Conservation (phyloP, 2,797 vertebrate species). For the Ptychobarbus kaznakovi region DNA sequence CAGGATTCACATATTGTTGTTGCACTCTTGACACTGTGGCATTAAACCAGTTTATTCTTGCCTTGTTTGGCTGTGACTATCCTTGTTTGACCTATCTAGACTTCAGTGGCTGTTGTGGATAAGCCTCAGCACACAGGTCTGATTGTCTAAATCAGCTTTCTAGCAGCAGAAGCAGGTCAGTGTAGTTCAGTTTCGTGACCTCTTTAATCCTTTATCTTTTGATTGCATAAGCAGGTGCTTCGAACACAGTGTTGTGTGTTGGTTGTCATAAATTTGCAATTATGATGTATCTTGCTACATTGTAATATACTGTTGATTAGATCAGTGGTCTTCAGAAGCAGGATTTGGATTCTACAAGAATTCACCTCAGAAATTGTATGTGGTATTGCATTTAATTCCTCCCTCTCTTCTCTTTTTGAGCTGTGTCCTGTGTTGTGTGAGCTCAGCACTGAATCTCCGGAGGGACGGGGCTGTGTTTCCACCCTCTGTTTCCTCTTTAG, state of each 20-base stretch:
- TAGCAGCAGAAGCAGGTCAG: constrained; percentile 13
- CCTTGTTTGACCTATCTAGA: constrained; percentile 2
- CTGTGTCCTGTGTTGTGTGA: constrained; percentile 11
- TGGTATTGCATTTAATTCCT: not conserved
- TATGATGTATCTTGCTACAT: not conserved
- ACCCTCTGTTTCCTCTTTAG: constrained; percentile 41
- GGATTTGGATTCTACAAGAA: not conserved
- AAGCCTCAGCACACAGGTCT: constrained; percentile 26
- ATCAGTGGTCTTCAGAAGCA: not conserved
- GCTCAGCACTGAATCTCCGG: constrained; percentile 6
- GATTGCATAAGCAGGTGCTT: not conserved
- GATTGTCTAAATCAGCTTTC: constrained; percentile 35
- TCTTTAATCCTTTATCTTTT: constrained; percentile 1
- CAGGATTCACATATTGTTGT: not conserved
- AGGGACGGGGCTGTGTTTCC: constrained; percentile 55
- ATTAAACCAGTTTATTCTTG: constrained; percentile 11
- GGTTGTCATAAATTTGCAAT: not conserved
- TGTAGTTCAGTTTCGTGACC: constrained; percentile 23
- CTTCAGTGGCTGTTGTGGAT: not conserved
- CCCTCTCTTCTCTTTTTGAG: constrained; percentile 4
- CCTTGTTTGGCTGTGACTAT: not conserved
- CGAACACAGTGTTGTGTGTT: not conserved
- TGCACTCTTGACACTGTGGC: not conserved
- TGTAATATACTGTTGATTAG: not conserved
- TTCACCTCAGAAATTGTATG: not conserved